Evolutionary conservation across 2,797 vertebrate genomes (phyloP).

Genomic region (Emys orbicularis): DNA sequence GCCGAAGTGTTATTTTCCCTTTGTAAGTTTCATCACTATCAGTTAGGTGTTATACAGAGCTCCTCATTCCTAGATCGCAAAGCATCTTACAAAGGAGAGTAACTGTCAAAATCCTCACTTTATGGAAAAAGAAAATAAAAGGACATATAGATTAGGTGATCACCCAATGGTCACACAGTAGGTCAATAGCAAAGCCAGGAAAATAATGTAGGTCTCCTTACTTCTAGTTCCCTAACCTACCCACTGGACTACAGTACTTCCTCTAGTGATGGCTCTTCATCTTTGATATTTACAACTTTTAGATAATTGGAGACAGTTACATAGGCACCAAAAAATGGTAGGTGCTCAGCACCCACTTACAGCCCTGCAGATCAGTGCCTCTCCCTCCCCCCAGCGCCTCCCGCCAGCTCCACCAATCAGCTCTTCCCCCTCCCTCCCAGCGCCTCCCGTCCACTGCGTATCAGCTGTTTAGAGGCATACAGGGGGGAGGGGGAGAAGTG

Average conservation of each 20-base stretch:
- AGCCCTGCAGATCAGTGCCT: too few species aligned
- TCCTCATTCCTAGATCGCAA: slow-evolving; percentile 4
- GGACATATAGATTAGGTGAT: neutral
- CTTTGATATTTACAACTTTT: neutral
- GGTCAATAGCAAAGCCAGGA: neutral
- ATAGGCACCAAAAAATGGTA: neutral
- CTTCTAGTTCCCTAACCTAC: neutral
- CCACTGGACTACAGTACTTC: neutral
- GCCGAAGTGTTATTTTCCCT: slow-evolving; percentile 12
- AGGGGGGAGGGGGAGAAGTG: too few species aligned
- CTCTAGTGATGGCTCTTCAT: neutral
- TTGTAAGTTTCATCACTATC: slow-evolving; percentile 1
- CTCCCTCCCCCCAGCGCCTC: too few species aligned
- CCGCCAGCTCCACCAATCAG: too few species aligned
- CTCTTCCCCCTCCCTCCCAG: too few species aligned
- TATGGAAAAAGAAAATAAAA: neutral
- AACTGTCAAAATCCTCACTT: neutral
- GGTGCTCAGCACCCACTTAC: too few species aligned
- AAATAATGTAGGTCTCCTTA: rapidly evolving
- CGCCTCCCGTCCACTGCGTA: too few species aligned
- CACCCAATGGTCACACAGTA: neutral
- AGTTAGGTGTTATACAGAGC: neutral
- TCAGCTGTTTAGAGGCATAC: too few species aligned
- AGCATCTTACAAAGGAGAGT: neutral
- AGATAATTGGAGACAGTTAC: neutral